Evolutionary conservation across 2,797 vertebrate genomes (phyloP), one percentile per base, ranked within the genome.

Genomic region (Pangasius sanitwongsei): DNA sequence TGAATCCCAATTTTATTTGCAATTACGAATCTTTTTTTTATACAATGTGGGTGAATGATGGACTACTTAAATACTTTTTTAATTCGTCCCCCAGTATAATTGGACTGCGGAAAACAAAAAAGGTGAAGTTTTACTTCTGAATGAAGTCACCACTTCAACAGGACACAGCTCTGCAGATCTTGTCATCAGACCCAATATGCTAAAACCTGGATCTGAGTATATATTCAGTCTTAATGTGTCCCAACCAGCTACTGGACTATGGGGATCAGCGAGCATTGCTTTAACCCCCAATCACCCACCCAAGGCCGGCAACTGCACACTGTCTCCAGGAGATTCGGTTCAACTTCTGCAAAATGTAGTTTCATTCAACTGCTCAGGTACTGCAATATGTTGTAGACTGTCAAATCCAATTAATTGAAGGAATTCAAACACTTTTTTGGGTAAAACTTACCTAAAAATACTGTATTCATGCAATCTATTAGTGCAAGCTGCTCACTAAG

Each of bases 291-390:
- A 92, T 89, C 92, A 70, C 69, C 95, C 94, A 2, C 97, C 96
- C 28, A 90, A 88, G 0, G 95, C 95, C n/a, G 97, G 97, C 25
- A 50, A 85, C 9, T 97, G 97, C 92, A 92, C 92, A 18, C 90
- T 97, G 37, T 92, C 89, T 53, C 95, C 96, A 5, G 92, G 94
- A 11, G 90, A 92, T 44, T 91, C 90, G 74, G 89, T 96, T 72
- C 91, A 65, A 83, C 92, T 94, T 55, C 91, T 97, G 89, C 95
- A 97, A 91, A 96, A 96, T 0, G 83, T 90, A 5, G 94, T 97
- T 81, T 94, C 93, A 48, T 96, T 95, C 89, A 95, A 92, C 90
- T 97, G 97, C 92, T 95, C 95, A 93, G 96, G 96, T 96, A 92
- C 59, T 12, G 31, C 7, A 11, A 8, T 48, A 63, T 69, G 9